These are phyloP conservation scores for Lagocephalus sceleratus DNA, from an alignment of 2,797 vertebrate species.

Conservation along the genomic window DNA sequence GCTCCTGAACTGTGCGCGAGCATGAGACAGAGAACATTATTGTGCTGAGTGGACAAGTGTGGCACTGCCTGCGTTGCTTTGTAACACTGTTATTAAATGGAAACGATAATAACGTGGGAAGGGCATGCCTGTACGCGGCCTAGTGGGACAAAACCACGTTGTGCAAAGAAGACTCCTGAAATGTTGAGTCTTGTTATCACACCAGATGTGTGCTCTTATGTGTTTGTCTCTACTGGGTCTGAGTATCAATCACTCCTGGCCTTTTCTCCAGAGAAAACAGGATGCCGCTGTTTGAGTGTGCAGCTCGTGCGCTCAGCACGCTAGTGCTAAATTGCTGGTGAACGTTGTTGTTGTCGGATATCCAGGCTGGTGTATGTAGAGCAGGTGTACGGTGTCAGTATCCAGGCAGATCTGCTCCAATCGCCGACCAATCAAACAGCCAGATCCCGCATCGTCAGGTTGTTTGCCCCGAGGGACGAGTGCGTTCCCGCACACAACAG, in stretches of 20 bases:
- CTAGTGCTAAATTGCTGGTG: conserved; percentile 26
- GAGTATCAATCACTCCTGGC: not conserved
- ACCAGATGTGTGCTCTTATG: not conserved
- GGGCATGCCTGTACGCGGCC: conserved; percentile 52
- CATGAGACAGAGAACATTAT: conserved; percentile 27
- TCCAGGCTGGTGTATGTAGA: conserved; percentile 31
- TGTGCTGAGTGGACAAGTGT: conserved; percentile 43
- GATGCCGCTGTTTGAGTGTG: conserved; percentile 29
- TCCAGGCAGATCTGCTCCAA: conserved; percentile 57
- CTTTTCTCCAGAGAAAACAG: conserved; percentile 5
- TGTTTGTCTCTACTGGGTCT: not conserved
- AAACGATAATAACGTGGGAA: conserved; percentile 37
- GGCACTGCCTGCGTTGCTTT: conserved; percentile 31
- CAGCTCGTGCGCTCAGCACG: conserved; percentile 25
- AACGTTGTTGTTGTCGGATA: conserved; percentile 42
- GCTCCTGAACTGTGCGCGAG: conserved; percentile 14
- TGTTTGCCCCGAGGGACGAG: conserved; percentile 43
- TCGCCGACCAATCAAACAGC: conserved; percentile 37
- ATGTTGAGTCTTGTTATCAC: conserved; percentile 52
- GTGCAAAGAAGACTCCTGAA: conserved; percentile 40
- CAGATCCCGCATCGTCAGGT: conserved; percentile 16
- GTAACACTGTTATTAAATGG: conserved; percentile 42
- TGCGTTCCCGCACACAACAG: conserved; percentile 38
- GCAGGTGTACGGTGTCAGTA: conserved; percentile 56
- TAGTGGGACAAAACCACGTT: conserved; percentile 5